A percentile compares a stretch with the other conserved stretches of the same genome.
Evolutionary conservation across 2,888 invertebrate species (phyloP).

Genomic region (Ormia ochracea): DNA sequence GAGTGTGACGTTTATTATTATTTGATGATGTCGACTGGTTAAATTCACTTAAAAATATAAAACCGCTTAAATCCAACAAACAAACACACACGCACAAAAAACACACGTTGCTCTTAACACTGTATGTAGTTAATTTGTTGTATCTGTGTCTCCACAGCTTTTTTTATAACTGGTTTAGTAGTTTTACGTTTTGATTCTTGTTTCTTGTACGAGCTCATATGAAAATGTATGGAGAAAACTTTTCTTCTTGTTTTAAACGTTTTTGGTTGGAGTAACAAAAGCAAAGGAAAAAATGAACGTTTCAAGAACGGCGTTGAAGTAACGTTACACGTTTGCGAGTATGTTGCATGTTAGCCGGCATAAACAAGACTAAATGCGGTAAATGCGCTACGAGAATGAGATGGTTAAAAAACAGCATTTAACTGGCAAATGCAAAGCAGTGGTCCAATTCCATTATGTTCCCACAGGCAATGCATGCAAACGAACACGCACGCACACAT

Average conservation of each 20-base stretch:
- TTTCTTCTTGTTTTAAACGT: constrained; percentile 47
- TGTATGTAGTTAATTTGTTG: not conserved
- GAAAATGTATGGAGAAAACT: constrained; percentile 2
- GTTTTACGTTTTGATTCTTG: constrained; percentile 19
- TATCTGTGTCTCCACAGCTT: constrained; percentile 8
- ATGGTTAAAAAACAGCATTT: constrained; percentile 50
- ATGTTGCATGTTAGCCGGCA: constrained; percentile 72
- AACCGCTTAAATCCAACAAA: constrained; percentile 17
- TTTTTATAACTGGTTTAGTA: constrained; percentile 40
- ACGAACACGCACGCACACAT: not conserved
- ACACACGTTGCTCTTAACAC: constrained; percentile 19
- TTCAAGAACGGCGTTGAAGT: constrained; percentile 59
- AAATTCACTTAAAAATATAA: constrained; percentile 4
- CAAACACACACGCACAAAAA: not conserved
- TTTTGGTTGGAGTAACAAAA: constrained; percentile 43
- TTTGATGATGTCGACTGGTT: not conserved
- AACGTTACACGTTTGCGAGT: constrained; percentile 61
- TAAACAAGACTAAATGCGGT: constrained; percentile 71
- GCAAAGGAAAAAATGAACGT: constrained; percentile 37
- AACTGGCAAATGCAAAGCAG: constrained; percentile 3
- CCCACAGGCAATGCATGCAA: not conserved
- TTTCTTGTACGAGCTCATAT: constrained; percentile 36
- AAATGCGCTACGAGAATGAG: constrained; percentile 64
- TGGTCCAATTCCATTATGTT: no score
- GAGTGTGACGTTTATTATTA: constrained; percentile 18